Conservation (phyloP, 2,113 vertebrate genomes). For the Dunckerocampus dactyliophorus region DNA sequence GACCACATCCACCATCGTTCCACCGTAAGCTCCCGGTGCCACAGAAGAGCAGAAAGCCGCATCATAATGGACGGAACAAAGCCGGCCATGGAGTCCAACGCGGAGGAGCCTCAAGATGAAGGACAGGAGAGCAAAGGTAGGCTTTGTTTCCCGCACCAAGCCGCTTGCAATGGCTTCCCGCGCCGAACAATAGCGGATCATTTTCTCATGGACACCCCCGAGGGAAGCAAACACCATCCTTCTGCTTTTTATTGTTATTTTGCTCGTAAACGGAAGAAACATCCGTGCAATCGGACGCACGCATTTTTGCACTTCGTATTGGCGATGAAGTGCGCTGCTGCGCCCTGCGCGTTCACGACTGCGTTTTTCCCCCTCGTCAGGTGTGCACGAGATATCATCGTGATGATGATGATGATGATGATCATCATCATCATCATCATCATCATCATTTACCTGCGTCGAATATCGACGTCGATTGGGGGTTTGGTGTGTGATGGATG, state of each 20-base stretch:
- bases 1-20: slow-evolving; percentile 49
- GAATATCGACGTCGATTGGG: too few relatives aligned
- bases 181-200: slow-evolving; percentile 53
- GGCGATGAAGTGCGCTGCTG: slow-evolving; percentile 20
- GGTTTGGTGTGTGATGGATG: background rate
- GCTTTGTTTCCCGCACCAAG: slow-evolving; percentile 35
- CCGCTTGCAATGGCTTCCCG: slow-evolving; percentile 56
- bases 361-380: slow-evolving; percentile 39
- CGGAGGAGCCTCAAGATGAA: slow-evolving; percentile 92
- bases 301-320: slow-evolving; percentile 15
- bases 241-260: background rate
- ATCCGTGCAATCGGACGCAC: slow-evolving; percentile 18
- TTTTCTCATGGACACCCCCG: background rate
- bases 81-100: slow-evolving; percentile 93
- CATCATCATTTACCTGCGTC: background rate
- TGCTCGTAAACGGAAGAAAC: background rate
- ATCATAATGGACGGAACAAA: slow-evolving; percentile 91
- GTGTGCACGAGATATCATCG: slow-evolving; percentile 33
- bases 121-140: slow-evolving; percentile 98
- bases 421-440: background rate
- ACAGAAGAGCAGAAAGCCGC: slow-evolving; percentile 74
- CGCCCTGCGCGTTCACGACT: slow-evolving; percentile 34
- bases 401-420: too few relatives aligned
- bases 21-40: slow-evolving; percentile 47
- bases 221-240: too few relatives aligned